Percentiles rank a stretch among this genome's conserved stretches.
Evolutionary conservation across 1,140 invertebrate species (phyloP).

Genomic region (Subanguina moxae): DNA sequence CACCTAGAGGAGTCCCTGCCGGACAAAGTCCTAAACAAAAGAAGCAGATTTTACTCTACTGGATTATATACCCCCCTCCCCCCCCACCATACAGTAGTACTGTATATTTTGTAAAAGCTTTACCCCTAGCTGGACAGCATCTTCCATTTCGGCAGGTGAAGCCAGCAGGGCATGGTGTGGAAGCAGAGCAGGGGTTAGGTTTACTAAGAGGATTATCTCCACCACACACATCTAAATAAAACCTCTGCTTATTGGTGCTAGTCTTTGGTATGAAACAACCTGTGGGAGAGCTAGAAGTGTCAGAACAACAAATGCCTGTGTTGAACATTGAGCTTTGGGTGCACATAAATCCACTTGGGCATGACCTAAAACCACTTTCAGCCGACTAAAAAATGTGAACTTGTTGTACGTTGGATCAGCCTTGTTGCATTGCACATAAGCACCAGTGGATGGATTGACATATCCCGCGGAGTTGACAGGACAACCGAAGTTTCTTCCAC

Average conservation of each 20-base stretch:
- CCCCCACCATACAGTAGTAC: no score
- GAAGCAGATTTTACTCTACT: no score
- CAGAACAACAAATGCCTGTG: conserved; percentile 41
- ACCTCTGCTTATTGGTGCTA: neutral
- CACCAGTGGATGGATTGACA: conserved; percentile 50
- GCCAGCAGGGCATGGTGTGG: conserved; percentile 49
- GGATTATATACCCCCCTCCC: no score
- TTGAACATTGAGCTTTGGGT: conserved; percentile 45
- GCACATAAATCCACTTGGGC: conserved; percentile 44
- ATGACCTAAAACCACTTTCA: conserved; percentile 34
- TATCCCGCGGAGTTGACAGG: conserved; percentile 57
- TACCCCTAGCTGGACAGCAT: conserved; percentile 53
- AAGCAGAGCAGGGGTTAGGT: conserved; percentile 53
- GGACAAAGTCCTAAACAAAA: conserved; percentile 53
- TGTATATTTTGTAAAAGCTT: neutral
- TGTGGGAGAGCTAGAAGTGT: conserved; percentile 43
- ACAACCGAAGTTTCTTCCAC: conserved; percentile 56
- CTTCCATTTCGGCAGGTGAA: conserved; percentile 50
- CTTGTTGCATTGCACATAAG: conserved; percentile 50
- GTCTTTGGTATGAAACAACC: conserved; percentile 18
- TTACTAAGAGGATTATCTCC: conserved; percentile 46
- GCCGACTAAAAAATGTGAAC: conserved; percentile 12
- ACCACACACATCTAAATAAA: conserved; percentile 43
- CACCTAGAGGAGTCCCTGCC: conserved; percentile 51
- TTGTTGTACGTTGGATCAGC: conserved; percentile 40